Conservation (phyloP, 2,113 vertebrate species). For the Toxotes chatareus region DNA sequence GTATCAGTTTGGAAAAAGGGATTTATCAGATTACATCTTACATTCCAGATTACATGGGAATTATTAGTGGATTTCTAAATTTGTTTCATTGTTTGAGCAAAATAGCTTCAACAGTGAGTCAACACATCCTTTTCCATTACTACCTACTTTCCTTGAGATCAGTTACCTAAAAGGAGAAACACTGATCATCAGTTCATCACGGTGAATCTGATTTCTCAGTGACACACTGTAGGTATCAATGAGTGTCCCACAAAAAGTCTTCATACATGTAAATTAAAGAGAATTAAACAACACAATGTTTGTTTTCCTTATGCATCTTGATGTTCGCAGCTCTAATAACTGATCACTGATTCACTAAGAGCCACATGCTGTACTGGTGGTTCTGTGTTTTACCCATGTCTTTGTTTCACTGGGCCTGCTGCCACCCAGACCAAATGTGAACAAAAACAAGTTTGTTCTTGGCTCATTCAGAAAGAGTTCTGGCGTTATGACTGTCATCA, state of each 20-base stretch:
- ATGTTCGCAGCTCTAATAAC: not conserved
- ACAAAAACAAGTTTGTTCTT: constrained; percentile 16
- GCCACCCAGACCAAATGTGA: not conserved
- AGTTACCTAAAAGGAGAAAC: too few relatives aligned
- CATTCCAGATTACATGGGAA: too few relatives aligned
- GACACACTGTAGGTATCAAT: not conserved
- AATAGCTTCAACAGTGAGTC: too few relatives aligned
- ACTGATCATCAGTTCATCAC: too few relatives aligned
- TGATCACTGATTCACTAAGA: not conserved
- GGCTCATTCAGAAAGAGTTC: constrained; percentile 1
- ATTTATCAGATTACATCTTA: too few relatives aligned
- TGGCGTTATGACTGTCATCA: not conserved
- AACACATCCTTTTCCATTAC: too few relatives aligned
- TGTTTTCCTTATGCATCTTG: not conserved
- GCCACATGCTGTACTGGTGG: not conserved
- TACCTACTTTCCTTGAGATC: too few relatives aligned
- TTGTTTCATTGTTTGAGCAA: too few relatives aligned
- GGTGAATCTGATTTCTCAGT: too few relatives aligned
- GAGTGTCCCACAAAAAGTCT: not conserved
- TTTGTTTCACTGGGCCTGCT: constrained; percentile 11
- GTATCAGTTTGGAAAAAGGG: too few relatives aligned
- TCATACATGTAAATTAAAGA: not conserved
- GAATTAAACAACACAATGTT: not conserved
- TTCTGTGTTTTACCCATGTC: not conserved
- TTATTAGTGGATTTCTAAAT: too few relatives aligned